Base-by-base conservation (phyloP, 2,113 vertebrate species). In the Ceuthmochares aereus region DNA sequence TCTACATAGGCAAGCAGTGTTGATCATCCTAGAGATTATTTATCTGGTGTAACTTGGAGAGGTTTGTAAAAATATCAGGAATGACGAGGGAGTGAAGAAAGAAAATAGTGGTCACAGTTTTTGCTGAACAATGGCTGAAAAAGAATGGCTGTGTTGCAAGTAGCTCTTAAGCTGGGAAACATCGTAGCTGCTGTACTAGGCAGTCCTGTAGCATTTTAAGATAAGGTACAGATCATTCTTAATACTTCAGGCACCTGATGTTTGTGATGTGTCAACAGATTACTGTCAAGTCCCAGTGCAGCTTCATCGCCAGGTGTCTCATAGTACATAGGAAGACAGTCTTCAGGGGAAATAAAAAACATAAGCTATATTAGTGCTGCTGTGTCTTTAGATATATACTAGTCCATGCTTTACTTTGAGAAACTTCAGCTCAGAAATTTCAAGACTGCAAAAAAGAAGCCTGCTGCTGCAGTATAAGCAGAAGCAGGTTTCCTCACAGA, bases 221-320 rank as follows among this genome's bases (percentile, higher is more conserved):
- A 87, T 93, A 66, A 92, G 93, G 42, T 80, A 80, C 54, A 72
- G 67, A 87, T 92, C 17, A 73, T 79, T 89, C 84, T 40, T 93
- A 91, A 77, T 90, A 92, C 69, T 95, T 75, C 43, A 42, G 82
- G 51, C 87, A 88, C 82, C 60, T 77, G 36, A 77, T 88, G 68
- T 88, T 91, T 29, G 17, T 90, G 82, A 43, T 40, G 86, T 95
- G 63, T 68, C 27, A 77, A 87, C 49, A 96, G 93, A 94, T 95
- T 95, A 86, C 91, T 87, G 80, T 96, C 90, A 91, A 93, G n/a
- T 84, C 79, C 74, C 60, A 74, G 36, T 54, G 74, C 89, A 95
- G 76, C 83, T 96, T 95, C 40, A 29, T 96, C 8, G 5, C 93
- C 90, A 97, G 84, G 87, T 97, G 90, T 89, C 73, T 94, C 83